Evolutionary conservation across 1,140 invertebrate genomes (phyloP).

Genomic region (Polyergus mexicanus): DNA sequence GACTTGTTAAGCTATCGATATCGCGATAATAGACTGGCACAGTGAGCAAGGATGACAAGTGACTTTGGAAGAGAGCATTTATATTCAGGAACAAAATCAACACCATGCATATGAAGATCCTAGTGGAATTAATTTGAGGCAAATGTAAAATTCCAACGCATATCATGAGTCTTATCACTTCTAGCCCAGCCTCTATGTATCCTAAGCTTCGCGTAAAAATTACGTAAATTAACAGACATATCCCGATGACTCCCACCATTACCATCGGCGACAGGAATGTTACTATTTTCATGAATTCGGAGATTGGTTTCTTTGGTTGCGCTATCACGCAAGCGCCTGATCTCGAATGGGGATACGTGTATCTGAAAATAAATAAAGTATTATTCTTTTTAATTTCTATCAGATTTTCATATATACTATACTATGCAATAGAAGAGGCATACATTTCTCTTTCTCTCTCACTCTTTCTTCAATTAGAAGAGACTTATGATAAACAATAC

Average conservation of each 20-base stretch:
- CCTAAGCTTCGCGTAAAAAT: conserved; percentile 30
- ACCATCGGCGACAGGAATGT: conserved; percentile 16
- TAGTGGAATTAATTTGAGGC: conserved; percentile 9
- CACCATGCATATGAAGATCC: conserved; percentile 55
- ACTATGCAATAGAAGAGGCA: too few relatives aligned
- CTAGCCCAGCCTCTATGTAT: background rate
- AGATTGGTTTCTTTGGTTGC: background rate
- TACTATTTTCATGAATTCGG: conserved; percentile 51
- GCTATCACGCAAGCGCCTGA: conserved; percentile 54
- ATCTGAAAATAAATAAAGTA: conserved; percentile 25
- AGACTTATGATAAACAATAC: too few relatives aligned
- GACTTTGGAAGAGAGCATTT: conserved; percentile 60
- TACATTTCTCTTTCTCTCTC: too few relatives aligned
- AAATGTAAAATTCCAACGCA: conserved; percentile 28
- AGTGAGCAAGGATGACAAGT: conserved; percentile 52
- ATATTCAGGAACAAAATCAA: conserved; percentile 58
- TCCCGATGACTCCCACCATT: background rate
- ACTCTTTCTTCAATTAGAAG: too few relatives aligned
- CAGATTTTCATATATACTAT: too few relatives aligned
- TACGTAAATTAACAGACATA: background rate
- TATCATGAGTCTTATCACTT: conserved; percentile 52
- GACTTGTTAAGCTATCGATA: conserved; percentile 30
- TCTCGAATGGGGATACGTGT: conserved; percentile 63
- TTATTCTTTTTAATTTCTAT: background rate
- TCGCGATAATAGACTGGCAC: conserved; percentile 37